Evolutionary conservation across 2,113 vertebrate genomes (phyloP).

Genomic region (Xyrauchen texanus): DNA sequence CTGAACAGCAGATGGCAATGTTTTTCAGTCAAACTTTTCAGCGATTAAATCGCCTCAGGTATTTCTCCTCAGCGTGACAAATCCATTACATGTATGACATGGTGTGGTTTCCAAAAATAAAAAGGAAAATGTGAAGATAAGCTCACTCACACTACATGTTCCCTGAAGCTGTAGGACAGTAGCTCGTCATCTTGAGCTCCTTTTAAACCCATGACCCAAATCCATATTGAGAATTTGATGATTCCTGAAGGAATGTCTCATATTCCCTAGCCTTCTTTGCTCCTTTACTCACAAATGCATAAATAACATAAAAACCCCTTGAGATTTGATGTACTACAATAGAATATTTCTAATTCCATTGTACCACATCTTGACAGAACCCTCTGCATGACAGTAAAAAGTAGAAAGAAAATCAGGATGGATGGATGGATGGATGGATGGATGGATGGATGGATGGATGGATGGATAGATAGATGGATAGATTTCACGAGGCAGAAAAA

Average conservation of each 20-base stretch:
- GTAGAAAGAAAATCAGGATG: too few species aligned
- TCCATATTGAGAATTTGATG: not conserved
- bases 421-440: too few species aligned
- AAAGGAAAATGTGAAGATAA: slow-evolving; percentile 25
- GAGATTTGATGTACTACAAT: too few species aligned
- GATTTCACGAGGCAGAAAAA: too few species aligned
- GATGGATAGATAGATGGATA: too few species aligned
- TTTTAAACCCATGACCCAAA: slow-evolving; percentile 30
- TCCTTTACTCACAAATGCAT: not conserved
- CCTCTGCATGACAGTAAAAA: too few species aligned
- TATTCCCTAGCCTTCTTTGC: too few species aligned
- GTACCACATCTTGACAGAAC: too few species aligned
- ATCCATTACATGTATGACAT: slow-evolving; percentile 5
- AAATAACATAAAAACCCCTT: not conserved
- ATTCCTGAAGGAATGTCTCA: not conserved
- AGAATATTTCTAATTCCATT: too few species aligned
- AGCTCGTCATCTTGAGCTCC: not conserved
- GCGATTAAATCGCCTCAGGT: not conserved
- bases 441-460: too few species aligned
- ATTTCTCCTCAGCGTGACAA: slow-evolving; percentile 11
- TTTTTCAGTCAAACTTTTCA: not conserved
- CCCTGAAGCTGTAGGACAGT: not conserved
- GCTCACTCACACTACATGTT: not conserved
- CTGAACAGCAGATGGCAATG: slow-evolving; percentile 37
- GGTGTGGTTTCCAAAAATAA: slow-evolving; percentile 24